Evolutionary conservation across 2,888 invertebrate genomes (phyloP).

Genomic region (Archaeoteleia sp.): DNA sequence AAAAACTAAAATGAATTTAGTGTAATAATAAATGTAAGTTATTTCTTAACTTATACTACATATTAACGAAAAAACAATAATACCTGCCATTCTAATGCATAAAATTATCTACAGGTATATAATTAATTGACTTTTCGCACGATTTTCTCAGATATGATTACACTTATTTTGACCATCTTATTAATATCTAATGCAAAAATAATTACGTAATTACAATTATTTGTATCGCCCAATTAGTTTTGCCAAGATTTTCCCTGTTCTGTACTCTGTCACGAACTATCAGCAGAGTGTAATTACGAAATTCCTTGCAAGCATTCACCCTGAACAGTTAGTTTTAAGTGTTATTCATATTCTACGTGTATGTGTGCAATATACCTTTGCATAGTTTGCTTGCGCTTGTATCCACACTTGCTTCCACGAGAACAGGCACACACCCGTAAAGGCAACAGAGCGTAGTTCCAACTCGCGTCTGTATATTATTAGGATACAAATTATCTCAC

Average conservation of each 20-base stretch:
- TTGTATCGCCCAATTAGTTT: too few relatives aligned
- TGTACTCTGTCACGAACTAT: constrained; percentile 20
- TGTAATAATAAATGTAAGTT: too few relatives aligned
- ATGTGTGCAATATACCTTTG: constrained; percentile 40
- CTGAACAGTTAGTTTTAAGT: constrained; percentile 66
- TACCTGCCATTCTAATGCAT: too few relatives aligned
- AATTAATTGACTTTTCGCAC: too few relatives aligned
- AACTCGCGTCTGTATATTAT: constrained; percentile 69
- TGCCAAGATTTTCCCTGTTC: constrained; percentile 12
- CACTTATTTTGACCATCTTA: too few relatives aligned
- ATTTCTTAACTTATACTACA: too few relatives aligned
- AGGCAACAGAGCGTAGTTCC: constrained; percentile 73
- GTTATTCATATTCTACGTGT: constrained; percentile 47
- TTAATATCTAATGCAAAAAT: too few relatives aligned
- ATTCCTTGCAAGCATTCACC: constrained; percentile 72
- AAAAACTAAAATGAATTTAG: too few relatives aligned
- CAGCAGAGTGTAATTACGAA: constrained; percentile 42
- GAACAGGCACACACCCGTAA: constrained; percentile 64
- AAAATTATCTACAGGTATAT: too few relatives aligned
- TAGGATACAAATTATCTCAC: constrained; percentile 52
- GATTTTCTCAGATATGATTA: too few relatives aligned
- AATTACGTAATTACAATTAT: too few relatives aligned
- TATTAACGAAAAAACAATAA: too few relatives aligned
- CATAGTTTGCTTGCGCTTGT: constrained; percentile 31
- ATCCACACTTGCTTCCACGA: constrained; percentile 41